These are phyloP conservation scores for Galendromus occidentalis DNA, from an alignment of 1,140 invertebrate genomes.

Conservation along the genomic window DNA sequence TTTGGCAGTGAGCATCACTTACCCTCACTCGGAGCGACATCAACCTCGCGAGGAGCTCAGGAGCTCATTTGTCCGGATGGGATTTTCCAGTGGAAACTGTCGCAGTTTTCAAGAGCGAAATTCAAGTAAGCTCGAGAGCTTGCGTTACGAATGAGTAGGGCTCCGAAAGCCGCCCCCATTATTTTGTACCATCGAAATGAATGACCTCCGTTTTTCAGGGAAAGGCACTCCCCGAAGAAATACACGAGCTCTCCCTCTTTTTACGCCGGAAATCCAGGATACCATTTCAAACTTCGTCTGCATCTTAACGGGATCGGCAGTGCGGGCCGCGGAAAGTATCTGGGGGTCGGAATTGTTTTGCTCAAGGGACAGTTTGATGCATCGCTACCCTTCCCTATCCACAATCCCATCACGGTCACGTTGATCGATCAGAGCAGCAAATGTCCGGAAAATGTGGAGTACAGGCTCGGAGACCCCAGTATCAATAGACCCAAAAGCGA, in stretches of 20 bases:
- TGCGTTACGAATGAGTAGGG: no score
- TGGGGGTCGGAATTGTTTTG: neutral
- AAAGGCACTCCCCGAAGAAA: neutral
- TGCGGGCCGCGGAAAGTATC: neutral
- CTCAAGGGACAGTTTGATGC: neutral
- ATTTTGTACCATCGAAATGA: neutral
- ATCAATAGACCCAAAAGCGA: neutral
- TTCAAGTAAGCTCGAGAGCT: neutral
- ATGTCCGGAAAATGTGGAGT: neutral
- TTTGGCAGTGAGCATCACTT: neutral
- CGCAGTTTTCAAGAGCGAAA: neutral
- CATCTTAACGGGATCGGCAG: neutral
- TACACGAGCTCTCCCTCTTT: slow-evolving; percentile 6
- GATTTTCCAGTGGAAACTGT: slow-evolving; percentile 9
- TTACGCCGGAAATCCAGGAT: neutral
- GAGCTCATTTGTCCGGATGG: slow-evolving; percentile 5
- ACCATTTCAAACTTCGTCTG: neutral
- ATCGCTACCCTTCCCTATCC: neutral
- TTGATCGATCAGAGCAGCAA: neutral
- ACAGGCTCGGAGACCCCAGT: neutral
- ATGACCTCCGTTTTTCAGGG: neutral
- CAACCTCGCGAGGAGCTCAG: neutral
- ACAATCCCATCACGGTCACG: neutral
- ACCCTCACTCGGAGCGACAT: neutral
- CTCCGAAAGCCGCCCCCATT: no score